A percentile compares a stretch with the other conserved stretches of the same genome.
phyloP scores from a whole-genome alignment of 2,113 vertebrate genomes.

The Porphyrio hochstetteri region DNA sequence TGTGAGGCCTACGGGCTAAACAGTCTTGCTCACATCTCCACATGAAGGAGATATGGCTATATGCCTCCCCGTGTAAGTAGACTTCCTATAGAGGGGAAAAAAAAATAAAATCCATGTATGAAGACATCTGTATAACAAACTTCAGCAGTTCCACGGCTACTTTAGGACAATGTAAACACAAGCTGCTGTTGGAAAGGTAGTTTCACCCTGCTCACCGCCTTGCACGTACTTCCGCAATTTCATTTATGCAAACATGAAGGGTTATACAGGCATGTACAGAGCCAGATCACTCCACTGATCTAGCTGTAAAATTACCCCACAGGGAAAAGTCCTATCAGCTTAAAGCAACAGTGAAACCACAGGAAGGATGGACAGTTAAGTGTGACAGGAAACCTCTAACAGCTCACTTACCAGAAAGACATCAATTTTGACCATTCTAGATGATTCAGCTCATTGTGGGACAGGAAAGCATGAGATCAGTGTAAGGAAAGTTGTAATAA shows the following conservation, averaged over 20 bases:
- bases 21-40: background rate
- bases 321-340: background rate
- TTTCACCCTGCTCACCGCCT: background rate
- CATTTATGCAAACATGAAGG: background rate
- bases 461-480: background rate
- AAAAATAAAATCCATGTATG: background rate
- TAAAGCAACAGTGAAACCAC: background rate
- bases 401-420: background rate
- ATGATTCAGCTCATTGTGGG: background rate
- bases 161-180: background rate
- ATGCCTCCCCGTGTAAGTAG: background rate
- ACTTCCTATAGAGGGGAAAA: background rate
- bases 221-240: accelerated
- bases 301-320: background rate
- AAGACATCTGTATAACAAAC: background rate
- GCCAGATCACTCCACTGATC: background rate
- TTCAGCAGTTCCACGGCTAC: background rate
- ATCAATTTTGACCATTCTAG: background rate
- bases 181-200: background rate
- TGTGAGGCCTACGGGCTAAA: background rate
- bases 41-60: background rate
- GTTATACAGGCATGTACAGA: background rate
- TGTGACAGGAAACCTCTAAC: background rate
- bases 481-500: background rate
- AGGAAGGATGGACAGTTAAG: background rate